Evolutionary conservation across 2,888 invertebrate genomes (phyloP).

Genomic region (Spatulosminthurus flaviceps): DNA sequence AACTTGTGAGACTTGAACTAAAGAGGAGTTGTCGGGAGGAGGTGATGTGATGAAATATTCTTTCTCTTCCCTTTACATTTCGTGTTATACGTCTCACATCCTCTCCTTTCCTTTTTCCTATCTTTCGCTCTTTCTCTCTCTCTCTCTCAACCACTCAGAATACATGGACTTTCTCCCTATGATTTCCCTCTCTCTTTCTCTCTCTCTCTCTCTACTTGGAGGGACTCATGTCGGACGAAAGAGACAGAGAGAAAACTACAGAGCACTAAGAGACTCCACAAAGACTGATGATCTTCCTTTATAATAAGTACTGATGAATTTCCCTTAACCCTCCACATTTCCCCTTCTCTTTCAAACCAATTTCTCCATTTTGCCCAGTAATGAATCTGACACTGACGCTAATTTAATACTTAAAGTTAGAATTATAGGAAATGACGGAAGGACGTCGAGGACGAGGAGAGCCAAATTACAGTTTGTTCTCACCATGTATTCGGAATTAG

Average conservation of each 20-base stretch:
- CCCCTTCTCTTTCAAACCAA: background rate
- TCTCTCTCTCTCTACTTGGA: background rate
- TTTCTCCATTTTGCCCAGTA: slow-evolving; percentile 1
- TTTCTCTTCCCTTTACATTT: slow-evolving; percentile 16
- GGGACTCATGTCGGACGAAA: background rate
- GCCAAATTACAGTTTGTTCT: slow-evolving; percentile 8
- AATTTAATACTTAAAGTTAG: slow-evolving; percentile 18
- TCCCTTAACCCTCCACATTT: background rate
- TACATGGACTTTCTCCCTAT: background rate
- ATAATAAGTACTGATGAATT: slow-evolving; percentile 3
- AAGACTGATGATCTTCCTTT: background rate
- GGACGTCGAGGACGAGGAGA: no score
- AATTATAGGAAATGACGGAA: slow-evolving; percentile 18
- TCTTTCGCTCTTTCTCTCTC: slow-evolving; percentile 16
- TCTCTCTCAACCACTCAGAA: background rate
- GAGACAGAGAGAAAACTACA: background rate
- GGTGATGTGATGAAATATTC: slow-evolving; percentile 32
- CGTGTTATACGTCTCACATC: slow-evolving; percentile 5
- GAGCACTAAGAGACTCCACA: background rate
- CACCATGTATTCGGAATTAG: background rate
- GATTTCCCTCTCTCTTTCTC: slow-evolving; percentile 7
- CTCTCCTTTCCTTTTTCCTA: background rate
- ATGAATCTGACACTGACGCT: slow-evolving; percentile 18
- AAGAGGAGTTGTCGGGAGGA: slow-evolving; percentile 33
- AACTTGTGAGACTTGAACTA: slow-evolving; percentile 19